Evolutionary conservation across 2,888 invertebrate genomes (phyloP), one percentile per base, ranked within the genome.

Genomic region (Conistra vaccinii): DNA sequence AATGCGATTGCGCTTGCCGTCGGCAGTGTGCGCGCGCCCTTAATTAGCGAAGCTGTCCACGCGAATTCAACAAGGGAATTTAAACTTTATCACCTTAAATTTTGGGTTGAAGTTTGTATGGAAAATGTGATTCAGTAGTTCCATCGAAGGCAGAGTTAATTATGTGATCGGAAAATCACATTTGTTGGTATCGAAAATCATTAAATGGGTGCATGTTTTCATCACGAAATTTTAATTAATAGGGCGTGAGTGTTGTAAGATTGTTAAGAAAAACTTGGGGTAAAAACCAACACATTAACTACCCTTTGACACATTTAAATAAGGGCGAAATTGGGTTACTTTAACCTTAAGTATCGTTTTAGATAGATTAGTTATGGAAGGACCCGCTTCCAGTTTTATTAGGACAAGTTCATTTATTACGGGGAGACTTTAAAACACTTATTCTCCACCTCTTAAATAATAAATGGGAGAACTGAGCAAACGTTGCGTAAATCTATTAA

Each of bases 1-100:
- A 91, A 93, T 88, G 83, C 88, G 88, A 91, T 93, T 89, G 81
- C 80, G 82, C 77, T 81, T 79, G 87, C 90, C 89, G 80, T 86
- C 88, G 89, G 90, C 90, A 80, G 78, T 89, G 87, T 84, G 85
- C 85, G 87, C 86, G 58, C 81, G 77, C 84, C 89, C 87, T 88
- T 91, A 91, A 92, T 91, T 90, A 91, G 87, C 80, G 78, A 65
- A 58, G 70, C 80, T 80, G 72, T 68, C 83, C 74, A 23, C 35
- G 39, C 35, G 5, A 14, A 6, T 32, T 32, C 6, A 45, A 42
- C 26, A 70, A 10, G 23, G 1, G 3, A 80, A 66, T 75, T 70
- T 73, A 23, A 55, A 74, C 83, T 26, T 48, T 79, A 78, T 69
- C 0, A 0, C 1, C 2, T 10, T 14, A 0, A 0, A 1, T 0